Evolutionary conservation across 2,113 vertebrate genomes (phyloP), one percentile per base, ranked within the genome.

Genomic region (Motacilla tschutschensis): DNA sequence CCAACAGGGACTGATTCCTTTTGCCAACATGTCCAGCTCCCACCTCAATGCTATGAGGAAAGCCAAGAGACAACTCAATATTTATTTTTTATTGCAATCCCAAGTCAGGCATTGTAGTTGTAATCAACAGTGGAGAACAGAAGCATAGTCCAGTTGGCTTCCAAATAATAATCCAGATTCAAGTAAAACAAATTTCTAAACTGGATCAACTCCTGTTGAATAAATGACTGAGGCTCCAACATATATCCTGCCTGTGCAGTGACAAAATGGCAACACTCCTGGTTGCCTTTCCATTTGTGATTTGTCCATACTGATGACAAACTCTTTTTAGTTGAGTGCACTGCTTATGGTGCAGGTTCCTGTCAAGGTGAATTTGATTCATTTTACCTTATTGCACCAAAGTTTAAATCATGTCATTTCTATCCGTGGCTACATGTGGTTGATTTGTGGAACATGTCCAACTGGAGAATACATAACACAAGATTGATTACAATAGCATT

Each of bases 351-450:
- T 85, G 54, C 75, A 64, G 62, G 47, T 85, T 83, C 83, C 85
- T 94, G 94, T 94, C 95, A 91, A 67, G 54, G 87, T 48, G 91
- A 83, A 62, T 92, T 94, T 96, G 94, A 96, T 96, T 96, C 88
- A 96, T 95, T 96, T 96, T 88, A 88, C 86, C 38, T 95, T 93
- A 92, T 95, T 94, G 95, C 94, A 92, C 95, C 91, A 43, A 87
- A 79, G 91, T 95, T 94, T 95, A 96, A 96, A 97, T 96, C 93
- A 96, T 96, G 94, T 95, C 86, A 89, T 82, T 95, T 88, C 88
- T 93, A 58, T 94, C 95, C 79, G 74, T 96, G 92, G 87, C 83
- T 94, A 89, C 79, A 43, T 40, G 92, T 70, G 93, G 77, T 84
- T 96, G 96, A 97, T 96, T 96, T 95, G 89, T 93, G 95, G 94